Evolutionary conservation across 1,140 invertebrate species (phyloP), one percentile per base, ranked within the genome.

Genomic region (Ditylenchus dipsaci): DNA sequence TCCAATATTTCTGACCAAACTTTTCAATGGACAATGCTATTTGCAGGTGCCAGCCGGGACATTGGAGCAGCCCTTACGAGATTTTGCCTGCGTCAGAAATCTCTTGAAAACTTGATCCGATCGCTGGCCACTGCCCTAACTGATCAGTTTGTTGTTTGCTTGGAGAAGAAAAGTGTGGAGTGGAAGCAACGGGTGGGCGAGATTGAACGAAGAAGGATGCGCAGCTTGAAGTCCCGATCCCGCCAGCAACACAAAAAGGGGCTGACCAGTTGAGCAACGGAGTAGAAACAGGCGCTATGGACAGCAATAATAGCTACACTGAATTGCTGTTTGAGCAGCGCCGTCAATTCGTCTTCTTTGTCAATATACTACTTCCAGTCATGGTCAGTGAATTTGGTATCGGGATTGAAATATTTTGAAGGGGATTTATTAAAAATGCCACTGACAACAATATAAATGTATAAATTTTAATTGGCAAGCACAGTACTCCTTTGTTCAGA

Each of bases 11-110:
- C 8, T 21, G 49, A 21, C 3, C 15, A 26, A 53, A 7, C 15
- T 53, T 7, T 21, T 21, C 3, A 21, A 21, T 53, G 23, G n/a
- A 7, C 15, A 7, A n/a, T n/a, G n/a, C n/a, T 13, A 23, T 15
- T 59, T 42, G 7, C 33, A 73, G 71, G 74, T 42, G 45, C 67
- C 1, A 69, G 45, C 29, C 75, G 74, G 19, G 74, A 76, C 49
- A 76, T 76, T 64, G 74, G 74, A 9, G 75, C 75, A 26, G 57
- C 60, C 21, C 33, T 76, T 21, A 76, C 74, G 9, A 64, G 74
- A 9, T 76, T 78, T 64, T 76, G 74, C 53, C 26, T 76, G 19
- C 63, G 74, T 23, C 74, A 76, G 45, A 21, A 69, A 30, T 42
- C 65, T 9, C 38, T 76, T n/a, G 69, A 76, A 56, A 61, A 26